Evolutionary conservation across 1,140 invertebrate species (phyloP), one percentile per base, ranked within the genome.

Genomic region (Diachasmimorpha longicaudata): DNA sequence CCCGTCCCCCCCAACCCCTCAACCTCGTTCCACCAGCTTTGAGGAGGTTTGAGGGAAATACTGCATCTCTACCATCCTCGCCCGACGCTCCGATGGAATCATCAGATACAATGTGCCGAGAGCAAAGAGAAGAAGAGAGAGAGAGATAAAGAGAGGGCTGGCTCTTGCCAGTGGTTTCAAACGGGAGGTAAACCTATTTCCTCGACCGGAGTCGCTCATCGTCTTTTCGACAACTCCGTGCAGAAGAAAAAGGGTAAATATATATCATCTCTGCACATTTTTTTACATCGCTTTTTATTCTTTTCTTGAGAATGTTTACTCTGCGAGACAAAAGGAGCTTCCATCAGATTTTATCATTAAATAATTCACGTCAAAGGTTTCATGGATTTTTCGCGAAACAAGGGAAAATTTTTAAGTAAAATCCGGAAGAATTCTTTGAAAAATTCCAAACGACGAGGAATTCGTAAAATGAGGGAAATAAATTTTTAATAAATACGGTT

Each of bases 111-210:
- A 72, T 72, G 36, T 52, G 11, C 31, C 36, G 5, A 9, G 23
- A 23, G 21, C 19, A 31, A 74, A 39, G 39, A 44, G 39, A 66
- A 13, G 31, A 16, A 63, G 58, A 8, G 11, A 25, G 21, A 63
- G 58, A 25, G 52, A 58, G 52, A 58, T 5, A 4, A 10, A 4
- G 52, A 58, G 19, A 19, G 52, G 19, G 39, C 55, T 66, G 21
- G 19, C 36, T 63, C 55, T 21, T 46, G 37, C 19, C 37, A 46
- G 36, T 36, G 48, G 46, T 58, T 19, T 52, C 11, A 36, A 55
- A 69, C 46, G 48, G 19, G 25, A 69, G 67, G 74, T 75, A 75
- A 75, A 75, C 74, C 68, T 63, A 75, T 75, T 75, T 70, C 74
- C 68, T 70, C 74, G 1, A 46, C 23, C 58, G 6, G 21, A 63